phyloP scores from a whole-genome alignment of 2,113 vertebrate species.

The Aramus guarauna region DNA sequence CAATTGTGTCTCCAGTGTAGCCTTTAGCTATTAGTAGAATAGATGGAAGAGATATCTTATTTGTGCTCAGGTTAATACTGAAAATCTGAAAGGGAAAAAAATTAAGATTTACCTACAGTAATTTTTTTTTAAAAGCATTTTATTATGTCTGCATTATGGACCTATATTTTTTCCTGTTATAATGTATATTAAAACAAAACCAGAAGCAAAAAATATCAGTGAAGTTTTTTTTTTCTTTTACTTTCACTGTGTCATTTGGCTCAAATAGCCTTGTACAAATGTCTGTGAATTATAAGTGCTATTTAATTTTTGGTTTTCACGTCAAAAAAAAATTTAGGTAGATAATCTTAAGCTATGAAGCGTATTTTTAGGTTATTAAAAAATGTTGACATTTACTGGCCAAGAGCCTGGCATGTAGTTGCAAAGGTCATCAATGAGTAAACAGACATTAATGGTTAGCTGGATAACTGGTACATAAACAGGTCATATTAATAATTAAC shows the following conservation, averaged over 20 bases:
- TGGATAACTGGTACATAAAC: constrained; percentile 91
- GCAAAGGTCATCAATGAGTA: constrained; percentile 94
- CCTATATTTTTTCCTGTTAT: not conserved
- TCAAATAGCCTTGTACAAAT: not conserved
- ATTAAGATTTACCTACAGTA: not conserved
- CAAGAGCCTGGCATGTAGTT: constrained; percentile 82
- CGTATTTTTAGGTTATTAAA: constrained; percentile 47
- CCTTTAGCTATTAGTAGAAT: not conserved
- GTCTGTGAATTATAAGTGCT: not conserved
- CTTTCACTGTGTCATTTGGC: not conserved
- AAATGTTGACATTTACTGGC: constrained; percentile 84
- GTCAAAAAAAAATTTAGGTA: not conserved
- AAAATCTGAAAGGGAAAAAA: not conserved
- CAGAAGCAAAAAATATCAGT: not conserved
- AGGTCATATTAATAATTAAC: constrained; percentile 98
- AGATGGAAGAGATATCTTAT: not conserved
- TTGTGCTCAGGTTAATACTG: constrained; percentile 11
- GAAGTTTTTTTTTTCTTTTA: not conserved
- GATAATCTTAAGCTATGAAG: constrained; percentile 7
- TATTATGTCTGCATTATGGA: not conserved
- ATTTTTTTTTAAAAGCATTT: not conserved
- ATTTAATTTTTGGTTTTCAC: not conserved
- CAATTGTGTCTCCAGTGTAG: not conserved
- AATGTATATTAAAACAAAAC: not conserved
- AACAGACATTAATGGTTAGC: constrained; percentile 99